Percentiles rank a stretch among this genome's conserved stretches.
phyloP scores from a whole-genome alignment of 2,113 vertebrate species.

The Pimephales promelas region DNA sequence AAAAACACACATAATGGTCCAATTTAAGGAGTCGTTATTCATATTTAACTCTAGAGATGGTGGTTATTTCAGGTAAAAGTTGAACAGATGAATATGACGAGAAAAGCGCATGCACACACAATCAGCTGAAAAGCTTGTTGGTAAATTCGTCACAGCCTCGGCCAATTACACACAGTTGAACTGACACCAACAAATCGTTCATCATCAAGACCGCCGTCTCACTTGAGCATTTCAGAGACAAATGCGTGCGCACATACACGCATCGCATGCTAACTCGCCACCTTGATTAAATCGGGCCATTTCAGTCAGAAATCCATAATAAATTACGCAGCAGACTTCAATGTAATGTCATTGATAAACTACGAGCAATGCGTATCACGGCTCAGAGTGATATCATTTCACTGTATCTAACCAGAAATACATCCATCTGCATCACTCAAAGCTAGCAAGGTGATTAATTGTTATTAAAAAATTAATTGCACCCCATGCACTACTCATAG shows the following conservation, averaged over 20 bases:
- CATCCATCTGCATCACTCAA: not conserved
- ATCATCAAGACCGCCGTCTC: not conserved
- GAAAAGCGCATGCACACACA: not conserved
- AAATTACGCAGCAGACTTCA: constrained; percentile 21
- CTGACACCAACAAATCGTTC: not conserved
- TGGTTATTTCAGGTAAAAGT: not conserved
- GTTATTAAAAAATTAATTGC: not conserved
- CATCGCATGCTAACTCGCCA: not conserved
- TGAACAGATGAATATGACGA: not conserved
- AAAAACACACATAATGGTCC: not conserved
- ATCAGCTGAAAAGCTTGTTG: not conserved
- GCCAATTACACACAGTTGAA: constrained; percentile 14
- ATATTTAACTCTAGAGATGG: not conserved
- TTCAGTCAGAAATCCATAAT: constrained; percentile 44
- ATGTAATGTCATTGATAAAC: constrained; percentile 22
- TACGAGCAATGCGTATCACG: not conserved
- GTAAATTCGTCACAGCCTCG: not conserved
- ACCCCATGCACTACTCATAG: too few relatives aligned
- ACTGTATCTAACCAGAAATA: constrained; percentile 1
- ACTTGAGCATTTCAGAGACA: constrained; percentile 9
- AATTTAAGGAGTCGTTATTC: not conserved
- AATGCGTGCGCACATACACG: not conserved
- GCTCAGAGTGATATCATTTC: not conserved
- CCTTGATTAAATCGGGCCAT: not conserved
- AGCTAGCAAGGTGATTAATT: not conserved